Percentiles rank a stretch among this genome's conserved stretches.
These are phyloP conservation scores for Anhinga anhinga DNA, from an alignment of 2,113 vertebrate genomes.

Conservation along the genomic window DNA sequence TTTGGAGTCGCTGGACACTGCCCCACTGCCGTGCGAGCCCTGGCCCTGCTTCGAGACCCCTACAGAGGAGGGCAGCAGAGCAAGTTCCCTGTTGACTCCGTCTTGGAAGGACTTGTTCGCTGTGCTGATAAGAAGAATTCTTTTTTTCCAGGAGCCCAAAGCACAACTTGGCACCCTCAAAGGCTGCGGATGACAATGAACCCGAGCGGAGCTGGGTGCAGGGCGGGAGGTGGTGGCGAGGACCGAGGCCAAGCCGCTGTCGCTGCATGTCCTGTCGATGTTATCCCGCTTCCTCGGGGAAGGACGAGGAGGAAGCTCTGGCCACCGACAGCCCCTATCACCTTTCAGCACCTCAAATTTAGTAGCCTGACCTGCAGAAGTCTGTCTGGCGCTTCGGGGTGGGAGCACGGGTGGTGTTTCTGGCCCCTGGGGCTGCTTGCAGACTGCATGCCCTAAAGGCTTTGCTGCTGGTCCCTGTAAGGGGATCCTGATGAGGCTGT, in stretches of 20 bases:
- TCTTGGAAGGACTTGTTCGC: not conserved
- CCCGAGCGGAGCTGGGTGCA: fast-evolving
- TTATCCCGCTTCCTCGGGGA: fast-evolving
- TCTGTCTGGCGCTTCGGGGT: fast-evolving
- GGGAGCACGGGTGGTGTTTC: fast-evolving
- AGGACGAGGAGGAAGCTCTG: not conserved
- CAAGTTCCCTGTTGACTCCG: not conserved
- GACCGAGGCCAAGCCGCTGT: fast-evolving
- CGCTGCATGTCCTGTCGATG: fast-evolving
- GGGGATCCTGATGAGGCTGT: fast-evolving
- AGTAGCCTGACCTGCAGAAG: not conserved
- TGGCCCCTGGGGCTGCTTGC: not conserved
- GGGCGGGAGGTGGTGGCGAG: fast-evolving
- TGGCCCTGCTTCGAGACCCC: not conserved
- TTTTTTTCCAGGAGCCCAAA: not conserved
- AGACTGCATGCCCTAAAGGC: not conserved
- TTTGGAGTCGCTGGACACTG: not conserved
- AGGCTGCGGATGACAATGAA: not conserved
- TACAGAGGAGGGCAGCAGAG: not conserved
- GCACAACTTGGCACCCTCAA: not conserved
- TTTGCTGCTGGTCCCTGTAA: not conserved
- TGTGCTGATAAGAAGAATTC: not conserved
- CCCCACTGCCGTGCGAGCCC: not conserved
- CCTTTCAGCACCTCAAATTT: not conserved
- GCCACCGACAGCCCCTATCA: not conserved